phyloP scores from a whole-genome alignment of 1,140 invertebrate species.

The Drosophila quadrilineata region DNA sequence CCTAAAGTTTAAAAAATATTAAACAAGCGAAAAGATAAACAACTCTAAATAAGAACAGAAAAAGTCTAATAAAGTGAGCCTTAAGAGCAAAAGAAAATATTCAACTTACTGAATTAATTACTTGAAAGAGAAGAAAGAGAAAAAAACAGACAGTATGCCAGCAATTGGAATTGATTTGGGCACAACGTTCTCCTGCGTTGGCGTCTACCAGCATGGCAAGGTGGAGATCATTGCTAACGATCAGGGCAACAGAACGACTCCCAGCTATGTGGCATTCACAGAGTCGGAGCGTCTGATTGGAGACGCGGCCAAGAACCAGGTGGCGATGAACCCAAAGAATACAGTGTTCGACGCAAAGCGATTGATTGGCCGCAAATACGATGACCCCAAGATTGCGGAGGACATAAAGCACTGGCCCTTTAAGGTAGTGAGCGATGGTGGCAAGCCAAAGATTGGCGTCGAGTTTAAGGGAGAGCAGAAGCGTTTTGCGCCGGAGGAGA shows the following conservation, averaged over 20 bases:
- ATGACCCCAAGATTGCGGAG: conserved; percentile 87
- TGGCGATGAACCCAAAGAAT: conserved; percentile 77
- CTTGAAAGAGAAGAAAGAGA: neutral
- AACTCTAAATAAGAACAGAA: conserved; percentile 7
- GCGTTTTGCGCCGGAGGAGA: conserved; percentile 88
- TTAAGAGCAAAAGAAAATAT: neutral
- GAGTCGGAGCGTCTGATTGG: conserved; percentile 97
- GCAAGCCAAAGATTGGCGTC: conserved; percentile 88
- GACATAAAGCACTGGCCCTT: conserved; percentile 91
- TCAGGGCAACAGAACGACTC: conserved; percentile 97
- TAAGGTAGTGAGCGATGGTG: conserved; percentile 85
- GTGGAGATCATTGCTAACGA: conserved; percentile 97
- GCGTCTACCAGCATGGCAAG: conserved; percentile 91
- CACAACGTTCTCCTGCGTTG: conserved; percentile 90
- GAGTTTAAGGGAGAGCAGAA: conserved; percentile 89
- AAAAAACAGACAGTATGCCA: conserved; percentile 71
- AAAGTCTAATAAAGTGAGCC: neutral
- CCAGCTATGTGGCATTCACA: conserved; percentile 97
- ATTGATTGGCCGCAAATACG: conserved; percentile 86
- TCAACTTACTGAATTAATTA: neutral
- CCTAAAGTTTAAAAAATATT: conserved; percentile 3
- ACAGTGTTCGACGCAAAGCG: conserved; percentile 83
- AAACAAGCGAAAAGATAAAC: neutral
- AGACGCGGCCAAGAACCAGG: conserved; percentile 91
- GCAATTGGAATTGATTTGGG: conserved; percentile 90